Percentiles rank a stretch among this genome's conserved stretches.
Evolutionary conservation across 2,113 vertebrate species (phyloP).

Genomic region (Engraulis encrasicolus): DNA sequence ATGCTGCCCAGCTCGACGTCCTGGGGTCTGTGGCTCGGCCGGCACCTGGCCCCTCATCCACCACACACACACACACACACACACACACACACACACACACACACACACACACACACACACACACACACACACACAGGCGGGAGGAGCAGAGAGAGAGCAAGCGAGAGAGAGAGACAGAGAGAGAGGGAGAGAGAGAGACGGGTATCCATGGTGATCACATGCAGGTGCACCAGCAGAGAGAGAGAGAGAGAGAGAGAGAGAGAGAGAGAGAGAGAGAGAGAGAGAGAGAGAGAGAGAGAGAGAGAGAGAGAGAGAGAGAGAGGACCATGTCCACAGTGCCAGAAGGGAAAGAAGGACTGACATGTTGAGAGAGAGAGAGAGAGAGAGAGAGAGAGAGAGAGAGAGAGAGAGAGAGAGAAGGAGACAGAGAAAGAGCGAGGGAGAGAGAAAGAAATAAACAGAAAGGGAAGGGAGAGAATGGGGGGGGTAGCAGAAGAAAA

Average conservation of each 20-base stretch:
- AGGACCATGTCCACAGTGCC: constrained; percentile 35
- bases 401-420: background rate
- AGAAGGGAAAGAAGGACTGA: constrained; percentile 23
- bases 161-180: constrained; percentile 36
- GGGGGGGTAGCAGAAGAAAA: constrained; percentile 3
- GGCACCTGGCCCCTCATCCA: constrained; percentile 56
- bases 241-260: too few relatives aligned
- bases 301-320: too few relatives aligned
- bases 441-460: background rate
- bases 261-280: too few relatives aligned
- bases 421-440: constrained; percentile 6
- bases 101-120: too few relatives aligned
- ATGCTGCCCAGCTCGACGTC: constrained; percentile 57
- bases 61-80: too few relatives aligned
- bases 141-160: constrained; percentile 51
- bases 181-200: background rate
- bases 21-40: constrained; percentile 62
- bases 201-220: constrained; percentile 32
- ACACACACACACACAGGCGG: too few relatives aligned
- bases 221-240: constrained; percentile 35
- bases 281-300: too few relatives aligned
- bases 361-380: constrained; percentile 31
- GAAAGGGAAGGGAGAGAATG: background rate
- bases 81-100: too few relatives aligned
- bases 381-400: background rate